These are phyloP conservation scores for Coleophora deauratella DNA, from an alignment of 2,888 invertebrate genomes.

Conservation along the genomic window DNA sequence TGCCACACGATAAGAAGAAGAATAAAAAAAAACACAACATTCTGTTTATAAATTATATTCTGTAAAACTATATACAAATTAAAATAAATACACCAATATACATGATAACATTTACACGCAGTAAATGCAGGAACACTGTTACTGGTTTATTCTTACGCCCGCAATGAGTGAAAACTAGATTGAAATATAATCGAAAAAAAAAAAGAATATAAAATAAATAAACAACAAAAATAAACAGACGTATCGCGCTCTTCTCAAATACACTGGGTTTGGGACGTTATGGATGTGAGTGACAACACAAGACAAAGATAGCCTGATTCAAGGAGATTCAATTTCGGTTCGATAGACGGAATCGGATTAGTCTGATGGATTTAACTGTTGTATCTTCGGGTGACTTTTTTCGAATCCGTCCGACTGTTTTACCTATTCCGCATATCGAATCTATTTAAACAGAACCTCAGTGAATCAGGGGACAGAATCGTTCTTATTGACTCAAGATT, in stretches of 20 bases:
- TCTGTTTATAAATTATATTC: conserved; percentile 3
- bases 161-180: conserved; percentile 34
- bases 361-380: too few relatives aligned
- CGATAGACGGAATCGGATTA: too few relatives aligned
- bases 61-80: conserved; percentile 60
- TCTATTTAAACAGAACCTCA: background rate
- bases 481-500: conserved; percentile 44
- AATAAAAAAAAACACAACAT: too few relatives aligned
- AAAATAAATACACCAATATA: conserved; percentile 52
- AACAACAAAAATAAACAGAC: conserved; percentile 29
- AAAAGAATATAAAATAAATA: conserved; percentile 24
- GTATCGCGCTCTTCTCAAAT: background rate
- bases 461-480: conserved; percentile 22
- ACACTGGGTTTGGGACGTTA: background rate
- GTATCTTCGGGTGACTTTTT: too few relatives aligned
- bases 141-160: conserved; percentile 27
- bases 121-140: conserved; percentile 37
- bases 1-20: too few relatives aligned
- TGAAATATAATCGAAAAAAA: conserved; percentile 20
- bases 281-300: conserved; percentile 14
- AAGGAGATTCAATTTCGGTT: too few relatives aligned
- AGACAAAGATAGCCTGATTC: conserved; percentile 14
- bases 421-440: too few relatives aligned
- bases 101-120: conserved; percentile 38
- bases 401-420: too few relatives aligned